Evolutionary conservation across 2,888 invertebrate genomes (phyloP), one percentile per base, ranked within the genome.

Genomic region (Cryptus armator): DNA sequence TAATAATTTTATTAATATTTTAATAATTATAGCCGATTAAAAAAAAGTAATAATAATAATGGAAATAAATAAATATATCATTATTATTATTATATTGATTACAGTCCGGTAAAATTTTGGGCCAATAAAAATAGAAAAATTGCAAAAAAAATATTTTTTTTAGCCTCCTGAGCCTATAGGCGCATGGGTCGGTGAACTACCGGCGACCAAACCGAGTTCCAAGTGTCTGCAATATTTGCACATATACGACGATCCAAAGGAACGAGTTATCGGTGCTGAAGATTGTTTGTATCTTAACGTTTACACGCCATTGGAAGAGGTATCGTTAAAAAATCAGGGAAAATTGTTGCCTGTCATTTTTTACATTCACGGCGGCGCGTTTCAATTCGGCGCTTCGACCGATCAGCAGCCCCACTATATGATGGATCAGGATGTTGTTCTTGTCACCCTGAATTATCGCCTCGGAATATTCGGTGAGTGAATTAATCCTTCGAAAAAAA

Each of bases 361-460:
- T 81, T 88, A 80, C 72, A 89, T 89, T 75, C 89, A 89, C 79
- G 87, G 89, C 37, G 89, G 89, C 19, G 87, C 87, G 16, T 89
- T 89, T 92, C 96, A 97, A 95, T 96, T 95, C 88, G 96, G 96
- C 0, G 93, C 94, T 2, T 95, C 95, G 0, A 92, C 93, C 4
- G 14, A 91, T 0, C 96, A 95, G 89, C 95, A 95, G 0, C 95
- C 96, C 0, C 90, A 94, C 1, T 94, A 94, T 83, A 87, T 97
- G 0, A 95, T 97, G 95, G 95, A 96, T 71, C 92, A 94, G 70
- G 95, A 96, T 85, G 93, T 96, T n/a, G 95, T 97, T 0, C 94
- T 95, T 0, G 96, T 96, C 1, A 96, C 95, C 14, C 88, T 97
- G 0, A 96, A 96, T 92, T 97, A 97, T 89, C 94, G 97, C 51